phyloP scores from a whole-genome alignment of 2,797 vertebrate genomes.

The Gymnocypris eckloni region DNA sequence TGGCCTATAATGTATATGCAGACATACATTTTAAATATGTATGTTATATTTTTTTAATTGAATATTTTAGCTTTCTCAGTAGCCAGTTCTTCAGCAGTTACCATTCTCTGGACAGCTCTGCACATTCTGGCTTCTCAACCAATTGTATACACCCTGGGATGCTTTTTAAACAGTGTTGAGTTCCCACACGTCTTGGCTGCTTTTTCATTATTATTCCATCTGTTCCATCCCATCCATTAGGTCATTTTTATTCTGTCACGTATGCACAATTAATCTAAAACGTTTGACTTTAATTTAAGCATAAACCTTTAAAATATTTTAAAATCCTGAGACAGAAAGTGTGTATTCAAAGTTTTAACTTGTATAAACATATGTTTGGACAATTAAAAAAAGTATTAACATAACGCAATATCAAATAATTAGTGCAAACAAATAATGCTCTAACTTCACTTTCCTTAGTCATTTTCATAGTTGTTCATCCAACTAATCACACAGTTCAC shows the following conservation, averaged over 20 bases:
- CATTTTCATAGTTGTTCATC: neutral
- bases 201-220: conserved; percentile 6
- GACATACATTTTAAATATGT: neutral
- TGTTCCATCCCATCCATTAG: conserved; percentile 1
- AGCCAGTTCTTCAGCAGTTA: neutral
- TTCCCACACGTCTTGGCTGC: neutral
- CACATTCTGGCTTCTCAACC: neutral
- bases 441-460: too few relatives aligned
- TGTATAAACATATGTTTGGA: neutral
- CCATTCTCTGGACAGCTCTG: neutral
- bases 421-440: neutral
- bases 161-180: neutral
- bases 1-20: neutral
- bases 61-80: neutral
- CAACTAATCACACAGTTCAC: neutral
- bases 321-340: neutral
- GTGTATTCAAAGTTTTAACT: neutral
- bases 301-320: neutral
- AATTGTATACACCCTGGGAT: neutral
- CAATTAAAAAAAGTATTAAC: neutral
- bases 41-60: neutral
- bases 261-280: neutral
- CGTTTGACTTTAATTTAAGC: neutral
- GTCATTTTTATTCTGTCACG: neutral
- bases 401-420: neutral